Conservation (phyloP, 2,113 vertebrate genomes). For the Lipophrys pholis region DNA sequence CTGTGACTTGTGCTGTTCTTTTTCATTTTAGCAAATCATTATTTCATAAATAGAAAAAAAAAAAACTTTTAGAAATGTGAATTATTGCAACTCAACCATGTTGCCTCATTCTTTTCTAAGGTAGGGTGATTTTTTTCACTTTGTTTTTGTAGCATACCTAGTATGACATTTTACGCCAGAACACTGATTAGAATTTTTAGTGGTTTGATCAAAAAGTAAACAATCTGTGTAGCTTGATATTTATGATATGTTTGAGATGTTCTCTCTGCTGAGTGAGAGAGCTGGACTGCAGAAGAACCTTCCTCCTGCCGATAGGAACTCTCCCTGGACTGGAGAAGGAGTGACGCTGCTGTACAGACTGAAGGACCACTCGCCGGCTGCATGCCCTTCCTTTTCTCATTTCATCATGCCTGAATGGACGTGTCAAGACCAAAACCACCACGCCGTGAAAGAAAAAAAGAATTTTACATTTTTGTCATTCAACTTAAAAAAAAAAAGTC, state of each 20-base stretch:
- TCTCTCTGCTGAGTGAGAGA: background rate
- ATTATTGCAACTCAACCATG: constrained; percentile 35
- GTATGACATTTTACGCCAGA: constrained; percentile 29
- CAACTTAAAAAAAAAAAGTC: constrained; percentile 59
- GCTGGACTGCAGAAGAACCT: too few species aligned
- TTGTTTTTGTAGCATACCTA: constrained; percentile 32
- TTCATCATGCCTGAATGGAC: constrained; percentile 76
- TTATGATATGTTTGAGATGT: constrained; percentile 25
- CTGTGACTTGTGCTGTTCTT: constrained; percentile 61
- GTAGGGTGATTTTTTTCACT: constrained; percentile 15
- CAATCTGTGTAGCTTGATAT: constrained; percentile 1
- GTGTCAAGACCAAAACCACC: constrained; percentile 82
- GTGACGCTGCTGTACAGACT: background rate
- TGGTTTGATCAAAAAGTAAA: constrained; percentile 2
- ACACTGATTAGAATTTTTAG: constrained; percentile 13
- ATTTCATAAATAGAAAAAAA: background rate
- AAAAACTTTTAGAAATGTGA: constrained; percentile 42
- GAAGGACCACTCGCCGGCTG: constrained; percentile 60
- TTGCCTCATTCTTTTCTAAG: constrained; percentile 42
- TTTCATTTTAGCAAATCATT: constrained; percentile 48
- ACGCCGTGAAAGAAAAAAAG: constrained; percentile 57
- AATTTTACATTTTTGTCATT: constrained; percentile 71
- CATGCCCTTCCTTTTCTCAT: constrained; percentile 78
- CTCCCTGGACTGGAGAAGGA: constrained; percentile 20
- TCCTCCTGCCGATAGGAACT: background rate